Percentiles rank a stretch among this genome's conserved stretches.
Conservation (phyloP, 2,888 invertebrate species). For the Stramonita haemastoma region DNA sequence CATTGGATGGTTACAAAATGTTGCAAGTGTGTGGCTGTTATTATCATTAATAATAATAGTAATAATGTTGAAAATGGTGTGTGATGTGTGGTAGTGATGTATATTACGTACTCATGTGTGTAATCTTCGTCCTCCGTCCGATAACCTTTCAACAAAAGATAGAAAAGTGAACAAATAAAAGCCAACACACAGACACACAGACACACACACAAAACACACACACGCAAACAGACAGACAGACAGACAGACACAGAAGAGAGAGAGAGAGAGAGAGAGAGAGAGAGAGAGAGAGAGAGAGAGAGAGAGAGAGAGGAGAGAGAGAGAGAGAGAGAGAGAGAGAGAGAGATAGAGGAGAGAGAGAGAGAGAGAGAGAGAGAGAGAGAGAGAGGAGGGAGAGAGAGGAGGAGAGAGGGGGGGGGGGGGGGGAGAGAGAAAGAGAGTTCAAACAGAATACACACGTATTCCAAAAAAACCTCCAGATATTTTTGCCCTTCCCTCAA, state of each 20-base stretch:
- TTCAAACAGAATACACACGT: background rate
- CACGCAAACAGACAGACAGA: background rate
- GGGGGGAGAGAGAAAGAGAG: background rate
- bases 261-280: conserved; percentile 9
- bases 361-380: conserved; percentile 9
- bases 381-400: conserved; percentile 5
- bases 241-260: conserved; percentile 6
- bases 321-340: background rate
- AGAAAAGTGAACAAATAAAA: background rate
- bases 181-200: background rate
- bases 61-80: too few relatives aligned
- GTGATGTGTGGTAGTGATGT: too few relatives aligned
- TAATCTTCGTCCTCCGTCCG: background rate
- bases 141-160: background rate
- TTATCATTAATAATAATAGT: too few relatives aligned
- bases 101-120: too few relatives aligned
- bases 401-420: too few relatives aligned
- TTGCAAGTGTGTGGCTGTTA: too few relatives aligned
- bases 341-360: conserved; percentile 12
- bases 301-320: background rate
- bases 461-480: too few relatives aligned
- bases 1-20: too few relatives aligned
- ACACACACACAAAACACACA: background rate
- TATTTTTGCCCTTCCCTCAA: too few relatives aligned
- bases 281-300: conserved; percentile 11